phyloP scores from a whole-genome alignment of 2,797 vertebrate species.

The Masticophis lateralis region DNA sequence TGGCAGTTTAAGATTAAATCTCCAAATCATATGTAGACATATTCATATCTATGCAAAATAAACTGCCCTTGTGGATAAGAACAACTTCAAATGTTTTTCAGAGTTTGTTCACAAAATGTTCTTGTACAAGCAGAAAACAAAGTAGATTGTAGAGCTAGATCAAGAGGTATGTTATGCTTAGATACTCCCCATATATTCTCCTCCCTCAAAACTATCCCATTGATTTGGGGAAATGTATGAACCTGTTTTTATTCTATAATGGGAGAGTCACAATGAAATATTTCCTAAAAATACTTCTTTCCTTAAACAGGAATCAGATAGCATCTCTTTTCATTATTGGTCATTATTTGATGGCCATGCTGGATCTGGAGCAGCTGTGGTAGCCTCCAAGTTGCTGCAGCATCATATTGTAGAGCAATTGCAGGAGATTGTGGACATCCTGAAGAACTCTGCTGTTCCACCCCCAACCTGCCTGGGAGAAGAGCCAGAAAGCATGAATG shows the following conservation, averaged over 20 bases:
- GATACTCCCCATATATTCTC: background rate
- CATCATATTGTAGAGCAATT: slow-evolving; percentile 89
- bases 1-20: background rate
- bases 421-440: slow-evolving; percentile 88
- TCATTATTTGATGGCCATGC: slow-evolving; percentile 94
- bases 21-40: background rate
- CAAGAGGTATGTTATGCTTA: background rate
- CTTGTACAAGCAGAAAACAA: background rate
- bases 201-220: background rate
- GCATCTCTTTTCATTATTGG: slow-evolving; percentile 91
- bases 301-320: slow-evolving; percentile 76
- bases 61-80: background rate
- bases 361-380: slow-evolving; percentile 88
- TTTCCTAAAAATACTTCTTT: slow-evolving; percentile 2
- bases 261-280: background rate
- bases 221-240: background rate
- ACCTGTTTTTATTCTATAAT: background rate
- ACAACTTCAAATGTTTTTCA: background rate
- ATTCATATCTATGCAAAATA: background rate
- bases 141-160: background rate
- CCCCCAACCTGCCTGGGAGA: slow-evolving; percentile 90
- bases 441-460: slow-evolving; percentile 77
- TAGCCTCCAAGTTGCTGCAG: slow-evolving; percentile 88
- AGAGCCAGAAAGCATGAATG: slow-evolving; percentile 76
- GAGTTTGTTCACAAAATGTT: background rate